Conservation (phyloP, 1,140 invertebrate genomes). For the Hormaphis cornu region DNA sequence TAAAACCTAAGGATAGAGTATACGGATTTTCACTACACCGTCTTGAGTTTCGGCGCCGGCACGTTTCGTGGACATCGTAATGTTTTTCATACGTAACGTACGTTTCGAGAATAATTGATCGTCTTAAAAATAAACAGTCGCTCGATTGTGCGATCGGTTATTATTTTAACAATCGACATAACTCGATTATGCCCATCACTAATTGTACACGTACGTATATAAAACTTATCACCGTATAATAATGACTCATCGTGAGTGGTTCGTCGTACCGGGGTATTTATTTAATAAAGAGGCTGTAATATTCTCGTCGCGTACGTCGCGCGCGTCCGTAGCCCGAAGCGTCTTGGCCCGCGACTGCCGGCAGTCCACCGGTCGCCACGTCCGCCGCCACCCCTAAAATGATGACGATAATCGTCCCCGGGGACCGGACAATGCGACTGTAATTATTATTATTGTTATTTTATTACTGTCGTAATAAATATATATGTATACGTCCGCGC, state of each 20-base stretch:
- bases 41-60: too few species aligned
- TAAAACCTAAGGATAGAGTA: too few species aligned
- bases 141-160: too few species aligned
- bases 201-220: background rate
- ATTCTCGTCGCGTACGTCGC: conserved; percentile 13
- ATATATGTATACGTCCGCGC: background rate
- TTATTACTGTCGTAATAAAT: too few species aligned
- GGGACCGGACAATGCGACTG: background rate
- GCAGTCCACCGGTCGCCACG: background rate
- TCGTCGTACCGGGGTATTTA: background rate
- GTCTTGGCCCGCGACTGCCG: conserved; percentile 3
- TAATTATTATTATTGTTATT: conserved; percentile 24
- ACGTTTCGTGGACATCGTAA: too few species aligned
- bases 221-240: background rate
- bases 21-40: too few species aligned
- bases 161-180: too few species aligned
- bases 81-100: too few species aligned
- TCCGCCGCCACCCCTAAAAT: conserved; percentile 2
- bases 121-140: too few species aligned
- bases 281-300: background rate
- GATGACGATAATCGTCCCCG: background rate
- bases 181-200: too few species aligned
- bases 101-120: too few species aligned
- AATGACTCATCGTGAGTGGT: conserved; percentile 18
- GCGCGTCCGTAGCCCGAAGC: background rate